Evolutionary conservation across 2,888 invertebrate species (phyloP).

Genomic region (Ormia ochracea): DNA sequence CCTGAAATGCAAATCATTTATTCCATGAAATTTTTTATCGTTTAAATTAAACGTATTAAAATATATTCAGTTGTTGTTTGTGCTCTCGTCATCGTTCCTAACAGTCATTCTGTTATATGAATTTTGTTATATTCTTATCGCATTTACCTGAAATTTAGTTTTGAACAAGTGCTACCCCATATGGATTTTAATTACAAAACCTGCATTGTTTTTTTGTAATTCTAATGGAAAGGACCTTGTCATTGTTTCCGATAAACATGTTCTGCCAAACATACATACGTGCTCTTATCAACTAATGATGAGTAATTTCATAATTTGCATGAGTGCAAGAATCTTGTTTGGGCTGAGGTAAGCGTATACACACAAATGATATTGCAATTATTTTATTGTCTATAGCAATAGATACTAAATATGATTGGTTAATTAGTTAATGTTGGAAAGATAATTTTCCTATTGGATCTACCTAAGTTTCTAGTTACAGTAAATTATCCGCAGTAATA

Average conservation of each 20-base stretch:
- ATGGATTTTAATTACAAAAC: neutral
- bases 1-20: no score
- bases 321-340: no score
- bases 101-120: slow-evolving; percentile 7
- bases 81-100: neutral
- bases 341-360: no score
- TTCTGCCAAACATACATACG: neutral
- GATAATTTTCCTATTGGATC: no score
- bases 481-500: no score
- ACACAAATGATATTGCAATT: no score
- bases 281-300: neutral
- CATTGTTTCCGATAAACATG: slow-evolving; percentile 24
- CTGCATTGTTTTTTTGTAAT: neutral
- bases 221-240: slow-evolving; percentile 18
- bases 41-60: neutral
- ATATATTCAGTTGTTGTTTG: slow-evolving; percentile 8
- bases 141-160: neutral
- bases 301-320: no score
- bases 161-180: slow-evolving; percentile 2
- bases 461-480: no score
- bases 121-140: slow-evolving; percentile 12
- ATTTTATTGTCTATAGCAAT: no score
- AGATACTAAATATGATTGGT: no score
- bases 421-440: no score
- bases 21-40: slow-evolving; percentile 7